Evolutionary conservation across 2,797 vertebrate species (phyloP), one percentile per base, ranked within the genome.

Genomic region (Notoglanidium macrostoma): DNA sequence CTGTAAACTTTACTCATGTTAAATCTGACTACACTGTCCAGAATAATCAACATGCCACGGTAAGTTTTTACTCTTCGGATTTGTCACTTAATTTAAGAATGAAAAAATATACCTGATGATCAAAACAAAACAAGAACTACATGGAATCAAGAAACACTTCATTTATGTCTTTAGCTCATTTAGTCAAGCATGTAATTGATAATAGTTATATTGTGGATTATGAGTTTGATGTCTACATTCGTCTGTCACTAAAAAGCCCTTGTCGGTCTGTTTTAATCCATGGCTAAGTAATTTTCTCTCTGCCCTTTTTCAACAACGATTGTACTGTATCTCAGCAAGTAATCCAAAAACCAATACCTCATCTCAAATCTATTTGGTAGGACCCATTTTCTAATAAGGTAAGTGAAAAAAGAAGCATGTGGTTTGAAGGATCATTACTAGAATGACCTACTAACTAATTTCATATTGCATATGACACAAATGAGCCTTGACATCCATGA

Each of bases 1-100:
- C 32, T 77, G 77, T 76, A 77, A 46, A 55, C 55, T 78, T 87
- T 77, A 65, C 35, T 65, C 29, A 3, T 78, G 73, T 46, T 80
- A 35, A 78, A 32, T 67, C 0, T 68, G 72, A 84, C 72, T 59
- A 59, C 86, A 57, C 40, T 23, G 32, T 8, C 32, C 26, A 54
- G 65, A 76, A 46, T 68, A 26, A 78, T 78, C 61, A 83, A 67
- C 55, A 83, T 19, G 21, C 54, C 55, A 26, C 2, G 1, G 23
- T 26, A 68, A 5, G 29, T 44, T 51, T 74, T 15, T 51, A 46
- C 59, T 19, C 9, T 57, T 57, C 63, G 9, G 32, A 87, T 87
- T 78, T 57, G 12, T 63, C 86, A 63, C 23, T 77, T 35, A 35
- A 35, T 35, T 74, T 21, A 4, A 44, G 44, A 54, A 11, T 23